These are phyloP conservation scores for Phytoseiulus persimilis DNA, from an alignment of 2,888 invertebrate species.

Conservation along the genomic window DNA sequence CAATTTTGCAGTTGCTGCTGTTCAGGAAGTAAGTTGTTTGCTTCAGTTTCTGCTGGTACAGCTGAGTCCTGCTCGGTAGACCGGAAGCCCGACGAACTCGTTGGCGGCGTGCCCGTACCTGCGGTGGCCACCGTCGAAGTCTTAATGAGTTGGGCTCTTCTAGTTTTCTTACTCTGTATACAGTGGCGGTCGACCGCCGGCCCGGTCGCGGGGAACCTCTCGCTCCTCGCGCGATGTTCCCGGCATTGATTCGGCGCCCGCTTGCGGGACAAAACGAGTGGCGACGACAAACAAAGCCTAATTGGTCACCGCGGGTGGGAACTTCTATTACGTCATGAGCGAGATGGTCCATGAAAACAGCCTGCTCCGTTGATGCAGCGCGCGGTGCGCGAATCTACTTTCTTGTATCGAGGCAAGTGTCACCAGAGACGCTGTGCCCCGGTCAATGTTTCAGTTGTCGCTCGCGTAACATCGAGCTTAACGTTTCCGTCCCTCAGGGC, in stretches of 20 bases:
- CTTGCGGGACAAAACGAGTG: neutral
- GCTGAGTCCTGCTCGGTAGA: neutral
- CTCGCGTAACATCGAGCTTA: no score
- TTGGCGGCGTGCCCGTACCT: neutral
- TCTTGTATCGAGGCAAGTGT: no score
- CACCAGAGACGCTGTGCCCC: no score
- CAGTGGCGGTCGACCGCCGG: no score
- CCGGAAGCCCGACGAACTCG: neutral
- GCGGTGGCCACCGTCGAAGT: neutral
- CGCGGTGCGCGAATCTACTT: no score
- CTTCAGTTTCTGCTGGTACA: neutral
- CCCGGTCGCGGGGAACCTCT: no score
- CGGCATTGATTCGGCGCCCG: neutral
- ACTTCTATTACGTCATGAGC: no score
- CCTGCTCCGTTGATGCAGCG: no score
- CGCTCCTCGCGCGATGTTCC: neutral
- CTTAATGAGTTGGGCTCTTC: neutral
- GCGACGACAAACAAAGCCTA: neutral
- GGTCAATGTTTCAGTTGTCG: no score
- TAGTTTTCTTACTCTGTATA: neutral
- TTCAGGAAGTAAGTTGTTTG: neutral
- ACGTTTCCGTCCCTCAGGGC: no score
- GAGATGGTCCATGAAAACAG: no score
- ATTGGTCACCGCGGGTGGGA: neutral
- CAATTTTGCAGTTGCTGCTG: neutral